Evolutionary conservation across 2,888 invertebrate species (phyloP), one percentile per base, ranked within the genome.

Genomic region (Aspidiotus rigidus): DNA sequence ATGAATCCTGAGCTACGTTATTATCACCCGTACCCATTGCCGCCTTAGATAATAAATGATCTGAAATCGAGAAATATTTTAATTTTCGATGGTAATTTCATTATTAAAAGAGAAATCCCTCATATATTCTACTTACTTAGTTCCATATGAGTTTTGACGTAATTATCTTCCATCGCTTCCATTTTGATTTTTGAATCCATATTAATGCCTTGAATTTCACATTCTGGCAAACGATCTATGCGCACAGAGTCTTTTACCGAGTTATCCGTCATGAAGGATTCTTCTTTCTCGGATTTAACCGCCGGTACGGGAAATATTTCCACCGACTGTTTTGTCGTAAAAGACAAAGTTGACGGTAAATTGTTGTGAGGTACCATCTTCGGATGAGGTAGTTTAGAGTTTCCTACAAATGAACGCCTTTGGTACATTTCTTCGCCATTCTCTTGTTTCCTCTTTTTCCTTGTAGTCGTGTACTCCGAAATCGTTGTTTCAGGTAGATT

Each of bases 11-110:
- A 60, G 78, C 73, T 74, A 76, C 73, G 72, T 77, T 77, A 69
- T 79, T 78, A 54, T 77, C 77, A 40, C 79, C 79, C 72, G 79
- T 78, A 71, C 79, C 77, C 9, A 17, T 15, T n/a, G 67, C 59
- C 49, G 79, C 79, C 74, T 79, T 79, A 15, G 77, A 77, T 70
- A 79, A 75, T 72, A 79, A 75, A 72, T 79, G 79, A 73, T 78
- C 79, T 79, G 72, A 17, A 71, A 72, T 70, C 28, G 63, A n/a
- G 62, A 69, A 57, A 11, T 16, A 28, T 11, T 28, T 9, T 39
- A 16, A 7, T 11, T 11, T 57, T 57, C n/a, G 10, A 16, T 11
- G 57, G 57, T 15, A 11, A 44, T 44, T 62, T 44, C 2, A 9
- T 42, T 42, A 44, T 62, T 15, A 44, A 16, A 53, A 53, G 13